Percentiles rank a stretch among this genome's conserved stretches.
phyloP scores from a whole-genome alignment of 2,888 invertebrate genomes.

The Empis livida region DNA sequence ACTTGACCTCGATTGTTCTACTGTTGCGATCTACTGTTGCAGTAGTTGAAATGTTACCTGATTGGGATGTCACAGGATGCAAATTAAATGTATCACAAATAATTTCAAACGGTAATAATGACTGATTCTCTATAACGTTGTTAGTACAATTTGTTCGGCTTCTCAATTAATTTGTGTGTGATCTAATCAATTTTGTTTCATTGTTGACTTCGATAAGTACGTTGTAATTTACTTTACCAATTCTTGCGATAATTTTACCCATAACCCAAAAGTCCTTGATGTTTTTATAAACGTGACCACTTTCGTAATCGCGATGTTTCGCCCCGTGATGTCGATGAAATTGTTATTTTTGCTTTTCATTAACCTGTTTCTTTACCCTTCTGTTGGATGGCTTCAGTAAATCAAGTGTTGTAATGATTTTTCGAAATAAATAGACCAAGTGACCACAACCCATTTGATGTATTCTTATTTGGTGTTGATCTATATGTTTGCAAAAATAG shows the following conservation, averaged over 20 bases:
- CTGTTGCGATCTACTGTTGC: too few species aligned
- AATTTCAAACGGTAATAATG: too few species aligned
- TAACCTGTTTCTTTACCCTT: too few species aligned
- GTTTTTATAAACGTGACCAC: slow-evolving; percentile 7
- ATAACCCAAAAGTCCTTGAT: slow-evolving; percentile 7
- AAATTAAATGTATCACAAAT: too few species aligned
- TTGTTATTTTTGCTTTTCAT: slow-evolving; percentile 1
- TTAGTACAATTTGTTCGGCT: neutral
- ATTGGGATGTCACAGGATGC: too few species aligned
- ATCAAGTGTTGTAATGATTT: slow-evolving; percentile 9
- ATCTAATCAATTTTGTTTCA: slow-evolving; percentile 1
- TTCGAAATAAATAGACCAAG: slow-evolving; percentile 12
- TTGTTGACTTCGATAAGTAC: slow-evolving; percentile 7
- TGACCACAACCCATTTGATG: slow-evolving; percentile 11
- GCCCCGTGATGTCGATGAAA: slow-evolving; percentile 2
- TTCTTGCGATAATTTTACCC: slow-evolving; percentile 8
- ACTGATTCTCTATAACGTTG: too few species aligned
- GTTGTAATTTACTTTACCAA: slow-evolving; percentile 11
- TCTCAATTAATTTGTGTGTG: slow-evolving; percentile 10
- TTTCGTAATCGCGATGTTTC: slow-evolving; percentile 4
- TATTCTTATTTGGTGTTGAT: slow-evolving; percentile 13
- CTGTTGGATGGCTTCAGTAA: slow-evolving; percentile 11
- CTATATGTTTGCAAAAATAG: slow-evolving; percentile 12
- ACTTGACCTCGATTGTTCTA: too few species aligned
- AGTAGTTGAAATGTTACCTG: too few species aligned